A percentile compares a stretch with the other conserved stretches of the same genome.
Evolutionary conservation across 2,888 invertebrate genomes (phyloP).

Genomic region (Caenorhabditis sulstoni): DNA sequence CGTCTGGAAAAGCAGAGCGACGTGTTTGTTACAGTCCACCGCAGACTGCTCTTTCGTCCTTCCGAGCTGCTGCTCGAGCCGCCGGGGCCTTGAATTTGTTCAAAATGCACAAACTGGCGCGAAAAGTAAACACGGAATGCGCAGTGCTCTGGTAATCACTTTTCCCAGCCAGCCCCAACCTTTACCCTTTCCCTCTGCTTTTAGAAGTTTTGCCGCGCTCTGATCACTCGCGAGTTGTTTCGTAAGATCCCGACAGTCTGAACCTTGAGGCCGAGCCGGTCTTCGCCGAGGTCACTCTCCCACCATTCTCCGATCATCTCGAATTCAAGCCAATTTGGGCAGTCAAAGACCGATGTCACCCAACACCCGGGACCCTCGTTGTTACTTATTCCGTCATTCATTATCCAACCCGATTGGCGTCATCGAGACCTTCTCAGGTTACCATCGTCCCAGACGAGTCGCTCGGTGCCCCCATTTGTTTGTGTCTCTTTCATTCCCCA

Average conservation of each 20-base stretch:
- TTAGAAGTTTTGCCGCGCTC: constrained; percentile 9
- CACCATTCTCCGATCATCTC: neutral
- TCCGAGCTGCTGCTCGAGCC: constrained; percentile 4
- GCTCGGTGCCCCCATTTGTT: constrained; percentile 14
- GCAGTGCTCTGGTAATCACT: constrained; percentile 38
- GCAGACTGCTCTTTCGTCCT: constrained; percentile 12
- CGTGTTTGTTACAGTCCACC: constrained; percentile 10
- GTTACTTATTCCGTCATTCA: constrained; percentile 53
- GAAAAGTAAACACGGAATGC: constrained; percentile 48
- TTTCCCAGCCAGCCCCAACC: constrained; percentile 16
- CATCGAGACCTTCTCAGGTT: constrained; percentile 56
- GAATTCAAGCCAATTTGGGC: constrained; percentile 35
- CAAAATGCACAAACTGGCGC: constrained; percentile 44
- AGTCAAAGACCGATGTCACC: constrained; percentile 44
- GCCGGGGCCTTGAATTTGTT: constrained; percentile 19
- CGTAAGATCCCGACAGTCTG: too few species aligned
- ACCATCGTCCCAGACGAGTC: constrained; percentile 1
- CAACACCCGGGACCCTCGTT: constrained; percentile 47
- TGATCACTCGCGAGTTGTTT: neutral
- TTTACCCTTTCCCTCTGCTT: constrained; percentile 15
- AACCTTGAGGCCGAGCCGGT: too few species aligned
- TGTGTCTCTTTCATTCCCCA: neutral
- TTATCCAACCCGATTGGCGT: constrained; percentile 55
- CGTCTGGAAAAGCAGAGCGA: neutral
- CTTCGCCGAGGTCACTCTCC: too few species aligned